Conservation (phyloP, 2,888 invertebrate genomes). For the Rhagonycha fulva region DNA sequence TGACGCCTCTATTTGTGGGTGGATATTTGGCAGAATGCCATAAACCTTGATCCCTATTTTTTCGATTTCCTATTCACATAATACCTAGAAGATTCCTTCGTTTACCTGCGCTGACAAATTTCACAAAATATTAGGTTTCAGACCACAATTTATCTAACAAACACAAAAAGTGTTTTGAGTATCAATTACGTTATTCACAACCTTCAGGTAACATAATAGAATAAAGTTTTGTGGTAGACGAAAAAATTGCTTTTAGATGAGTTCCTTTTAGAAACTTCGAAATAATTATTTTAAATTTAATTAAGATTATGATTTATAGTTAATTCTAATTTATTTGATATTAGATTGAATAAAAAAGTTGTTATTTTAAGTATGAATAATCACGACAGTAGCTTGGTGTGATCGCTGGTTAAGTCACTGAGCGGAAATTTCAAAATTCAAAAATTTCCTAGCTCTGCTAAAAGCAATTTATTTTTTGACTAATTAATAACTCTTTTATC, state of each 20-base stretch:
- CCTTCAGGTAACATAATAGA: background rate
- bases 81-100: background rate
- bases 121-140: background rate
- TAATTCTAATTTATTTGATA: background rate
- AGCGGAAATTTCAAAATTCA: too few species aligned
- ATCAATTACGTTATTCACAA: background rate
- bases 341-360: too few species aligned
- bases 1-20: constrained; percentile 17
- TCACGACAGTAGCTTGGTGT: too few species aligned
- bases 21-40: constrained; percentile 12
- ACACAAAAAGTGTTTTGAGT: background rate
- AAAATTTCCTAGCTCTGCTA: too few species aligned
- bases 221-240: background rate
- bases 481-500: too few species aligned
- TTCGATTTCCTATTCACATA: background rate
- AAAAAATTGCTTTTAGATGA: background rate
- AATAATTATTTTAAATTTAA: background rate
- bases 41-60: background rate
- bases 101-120: background rate
- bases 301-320: background rate
- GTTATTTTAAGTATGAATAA: too few species aligned
- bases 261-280: background rate
- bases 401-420: too few species aligned
- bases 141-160: background rate
- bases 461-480: too few species aligned